phyloP scores from a whole-genome alignment of 2,797 vertebrate species.

The Todus mexicanus region DNA sequence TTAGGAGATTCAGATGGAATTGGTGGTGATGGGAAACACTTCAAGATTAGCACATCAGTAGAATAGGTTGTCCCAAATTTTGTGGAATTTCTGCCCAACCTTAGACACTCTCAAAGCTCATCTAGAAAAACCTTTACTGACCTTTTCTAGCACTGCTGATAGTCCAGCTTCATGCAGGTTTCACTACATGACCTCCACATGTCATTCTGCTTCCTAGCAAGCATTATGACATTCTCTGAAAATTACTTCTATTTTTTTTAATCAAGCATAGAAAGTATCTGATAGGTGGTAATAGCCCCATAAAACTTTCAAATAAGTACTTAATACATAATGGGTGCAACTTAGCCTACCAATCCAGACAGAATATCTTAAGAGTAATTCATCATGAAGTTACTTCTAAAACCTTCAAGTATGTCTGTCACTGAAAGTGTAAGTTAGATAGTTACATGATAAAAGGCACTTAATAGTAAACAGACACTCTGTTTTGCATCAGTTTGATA shows the following conservation, averaged over 20 bases:
- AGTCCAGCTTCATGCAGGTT: background rate
- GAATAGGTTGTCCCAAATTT: background rate
- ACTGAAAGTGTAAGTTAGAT: background rate
- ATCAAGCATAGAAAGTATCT: background rate
- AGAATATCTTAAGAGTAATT: background rate
- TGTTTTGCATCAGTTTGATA: conserved; percentile 29
- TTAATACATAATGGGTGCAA: background rate
- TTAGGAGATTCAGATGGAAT: background rate
- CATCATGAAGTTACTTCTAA: background rate
- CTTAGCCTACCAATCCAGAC: background rate
- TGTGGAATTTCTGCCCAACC: background rate
- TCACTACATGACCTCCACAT: background rate
- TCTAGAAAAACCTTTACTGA: background rate
- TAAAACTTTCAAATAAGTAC: background rate
- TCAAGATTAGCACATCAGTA: background rate
- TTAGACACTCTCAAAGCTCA: background rate
- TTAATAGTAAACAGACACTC: background rate
- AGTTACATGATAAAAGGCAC: fast-evolving
- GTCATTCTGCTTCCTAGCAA: background rate
- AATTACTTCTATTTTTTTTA: background rate
- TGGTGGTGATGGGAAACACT: background rate
- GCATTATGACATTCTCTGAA: background rate
- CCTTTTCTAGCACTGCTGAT: background rate
- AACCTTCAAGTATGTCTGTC: background rate
- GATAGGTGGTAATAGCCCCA: background rate